Evolutionary conservation across 2,888 invertebrate genomes (phyloP).

Genomic region (Sepiola atlantica): DNA sequence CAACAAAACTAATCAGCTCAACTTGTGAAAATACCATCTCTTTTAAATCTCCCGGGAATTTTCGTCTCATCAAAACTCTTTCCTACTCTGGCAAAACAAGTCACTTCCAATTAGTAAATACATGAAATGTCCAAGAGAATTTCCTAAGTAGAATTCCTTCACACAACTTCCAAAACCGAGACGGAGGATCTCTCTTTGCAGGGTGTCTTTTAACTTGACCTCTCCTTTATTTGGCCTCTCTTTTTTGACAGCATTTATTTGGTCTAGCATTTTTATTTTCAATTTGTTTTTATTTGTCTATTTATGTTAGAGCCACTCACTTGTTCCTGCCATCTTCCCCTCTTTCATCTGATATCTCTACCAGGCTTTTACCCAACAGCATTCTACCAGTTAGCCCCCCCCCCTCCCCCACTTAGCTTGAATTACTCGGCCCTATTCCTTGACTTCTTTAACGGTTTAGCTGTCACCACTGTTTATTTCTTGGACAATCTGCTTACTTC

Average conservation of each 20-base stretch:
- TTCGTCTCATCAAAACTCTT: not conserved
- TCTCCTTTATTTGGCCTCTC: not conserved
- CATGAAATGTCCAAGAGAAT: not conserved
- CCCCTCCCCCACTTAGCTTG: no score
- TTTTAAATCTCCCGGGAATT: no score
- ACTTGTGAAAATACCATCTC: no score
- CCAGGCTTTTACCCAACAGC: not conserved
- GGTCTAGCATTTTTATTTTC: not conserved
- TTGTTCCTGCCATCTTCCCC: not conserved
- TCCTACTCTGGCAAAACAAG: not conserved
- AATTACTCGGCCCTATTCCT: not conserved
- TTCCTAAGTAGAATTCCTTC: not conserved
- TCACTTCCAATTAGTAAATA: not conserved
- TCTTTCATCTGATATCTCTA: not conserved
- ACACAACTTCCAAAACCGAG: not conserved
- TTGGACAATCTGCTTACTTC: not conserved
- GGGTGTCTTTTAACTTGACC: no score
- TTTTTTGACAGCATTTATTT: not conserved
- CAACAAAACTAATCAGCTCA: no score
- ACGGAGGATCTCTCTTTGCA: not conserved
- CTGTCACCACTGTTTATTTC: not conserved
- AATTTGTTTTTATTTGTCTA: not conserved
- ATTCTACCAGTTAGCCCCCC: not conserved
- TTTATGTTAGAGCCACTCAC: not conserved
- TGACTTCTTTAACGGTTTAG: not conserved